Evolutionary conservation across 2,113 vertebrate species (phyloP).

Genomic region (Phylloscopus trochilus): DNA sequence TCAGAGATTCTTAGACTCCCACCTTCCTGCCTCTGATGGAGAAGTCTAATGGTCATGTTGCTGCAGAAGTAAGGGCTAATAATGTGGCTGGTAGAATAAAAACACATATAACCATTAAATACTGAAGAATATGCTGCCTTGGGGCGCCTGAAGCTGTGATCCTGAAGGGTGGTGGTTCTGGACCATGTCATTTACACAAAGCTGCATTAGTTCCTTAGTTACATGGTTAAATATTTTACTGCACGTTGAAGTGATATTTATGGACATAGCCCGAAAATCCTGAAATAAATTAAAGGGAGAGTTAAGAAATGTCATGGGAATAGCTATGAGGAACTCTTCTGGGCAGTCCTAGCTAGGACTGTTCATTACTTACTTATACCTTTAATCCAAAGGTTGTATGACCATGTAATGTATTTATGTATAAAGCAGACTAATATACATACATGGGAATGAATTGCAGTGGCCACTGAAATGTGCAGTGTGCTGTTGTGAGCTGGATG

Average conservation of each 20-base stretch:
- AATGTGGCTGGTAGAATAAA: not conserved
- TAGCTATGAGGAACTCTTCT: not conserved
- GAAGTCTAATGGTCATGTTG: not conserved
- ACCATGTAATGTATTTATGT: not conserved
- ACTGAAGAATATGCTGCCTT: not conserved
- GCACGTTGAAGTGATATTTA: slow-evolving; percentile 17
- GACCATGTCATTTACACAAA: slow-evolving; percentile 34
- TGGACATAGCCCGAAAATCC: not conserved
- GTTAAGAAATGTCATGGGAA: not conserved
- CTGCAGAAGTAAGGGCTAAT: not conserved
- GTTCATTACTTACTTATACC: not conserved
- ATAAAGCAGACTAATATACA: not conserved
- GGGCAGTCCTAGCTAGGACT: not conserved
- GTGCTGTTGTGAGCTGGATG: not conserved
- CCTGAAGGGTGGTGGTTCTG: not conserved
- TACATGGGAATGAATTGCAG: not conserved
- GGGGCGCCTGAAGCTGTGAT: not conserved
- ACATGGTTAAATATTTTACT: slow-evolving; percentile 58
- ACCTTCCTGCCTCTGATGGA: not conserved
- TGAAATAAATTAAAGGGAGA: slow-evolving; percentile 31
- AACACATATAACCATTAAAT: not conserved
- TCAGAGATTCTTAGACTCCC: not conserved
- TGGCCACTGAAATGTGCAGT: not conserved
- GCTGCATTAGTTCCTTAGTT: slow-evolving; percentile 50
- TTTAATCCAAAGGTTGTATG: not conserved